A percentile compares a stretch with the other conserved stretches of the same genome.
Evolutionary conservation across 2,113 vertebrate species (phyloP).

Genomic region (Pterocles gutturalis): DNA sequence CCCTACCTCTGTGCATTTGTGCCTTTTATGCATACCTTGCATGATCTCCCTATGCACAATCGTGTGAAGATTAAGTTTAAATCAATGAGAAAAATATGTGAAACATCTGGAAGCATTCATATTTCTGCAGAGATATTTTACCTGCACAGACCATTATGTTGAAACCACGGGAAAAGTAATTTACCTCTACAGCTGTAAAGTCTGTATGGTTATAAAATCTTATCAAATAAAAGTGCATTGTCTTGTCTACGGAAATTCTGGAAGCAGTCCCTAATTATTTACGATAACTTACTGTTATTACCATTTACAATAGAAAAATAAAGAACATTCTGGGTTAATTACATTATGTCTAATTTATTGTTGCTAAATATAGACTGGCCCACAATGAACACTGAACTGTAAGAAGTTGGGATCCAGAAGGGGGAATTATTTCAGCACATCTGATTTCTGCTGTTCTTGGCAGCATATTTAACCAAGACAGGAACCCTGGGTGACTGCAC

Average conservation of each 20-base stretch:
- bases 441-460: neutral
- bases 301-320: neutral
- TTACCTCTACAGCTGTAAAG: slow-evolving; percentile 32
- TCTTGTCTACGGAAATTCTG: slow-evolving; percentile 40
- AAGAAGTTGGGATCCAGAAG: neutral
- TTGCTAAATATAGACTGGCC: slow-evolving; percentile 7
- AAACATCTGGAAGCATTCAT: slow-evolving; percentile 3
- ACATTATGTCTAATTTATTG: neutral
- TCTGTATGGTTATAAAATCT: neutral
- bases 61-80: neutral
- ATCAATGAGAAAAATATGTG: neutral
- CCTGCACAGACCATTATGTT: neutral
- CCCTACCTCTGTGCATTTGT: neutral
- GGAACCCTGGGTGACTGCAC: neutral
- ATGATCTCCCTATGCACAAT: neutral
- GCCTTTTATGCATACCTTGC: neutral
- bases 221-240: slow-evolving; percentile 9
- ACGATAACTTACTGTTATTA: slow-evolving; percentile 25
- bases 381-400: neutral
- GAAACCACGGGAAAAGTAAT: neutral
- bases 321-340: slow-evolving; percentile 44
- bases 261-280: slow-evolving; percentile 61
- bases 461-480: neutral
- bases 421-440: neutral
- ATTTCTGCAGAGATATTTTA: neutral